Percentiles rank a stretch among this genome's conserved stretches.
phyloP scores from a whole-genome alignment of 2,888 invertebrate genomes.

The Limulus polyphemus region DNA sequence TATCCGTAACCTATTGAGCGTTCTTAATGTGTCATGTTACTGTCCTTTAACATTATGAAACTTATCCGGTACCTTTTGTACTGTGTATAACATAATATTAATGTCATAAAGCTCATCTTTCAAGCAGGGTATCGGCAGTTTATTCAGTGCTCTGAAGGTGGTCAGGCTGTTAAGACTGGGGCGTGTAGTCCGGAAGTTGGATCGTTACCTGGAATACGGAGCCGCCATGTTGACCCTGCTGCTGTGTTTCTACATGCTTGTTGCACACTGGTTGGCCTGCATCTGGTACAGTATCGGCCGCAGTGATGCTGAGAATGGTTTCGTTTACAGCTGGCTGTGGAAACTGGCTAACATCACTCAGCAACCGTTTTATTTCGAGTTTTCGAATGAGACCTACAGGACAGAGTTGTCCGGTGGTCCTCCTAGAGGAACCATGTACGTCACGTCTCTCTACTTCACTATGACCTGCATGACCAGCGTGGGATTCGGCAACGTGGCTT shows the following conservation, averaged over 20 bases:
- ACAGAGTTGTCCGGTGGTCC: slow-evolving; percentile 77
- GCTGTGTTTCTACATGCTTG: slow-evolving; percentile 97
- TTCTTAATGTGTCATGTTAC: slow-evolving; percentile 97
- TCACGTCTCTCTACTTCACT: slow-evolving; percentile 96
- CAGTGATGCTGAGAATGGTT: slow-evolving; percentile 81
- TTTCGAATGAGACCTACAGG: slow-evolving; percentile 8
- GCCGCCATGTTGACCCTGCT: slow-evolving; percentile 97
- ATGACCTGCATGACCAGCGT: slow-evolving; percentile 99
- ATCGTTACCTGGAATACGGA: slow-evolving; percentile 98
- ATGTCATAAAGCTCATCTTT: too few species aligned
- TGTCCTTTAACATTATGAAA: too few species aligned
- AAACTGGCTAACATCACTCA: slow-evolving; percentile 92
- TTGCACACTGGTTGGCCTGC: slow-evolving; percentile 99
- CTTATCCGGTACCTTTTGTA: too few species aligned
- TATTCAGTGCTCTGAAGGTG: slow-evolving; percentile 98
- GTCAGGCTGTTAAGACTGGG: slow-evolving; percentile 90
- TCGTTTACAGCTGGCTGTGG: slow-evolving; percentile 75
- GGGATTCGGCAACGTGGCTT: slow-evolving; percentile 98
- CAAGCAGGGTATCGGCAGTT: slow-evolving; percentile 83
- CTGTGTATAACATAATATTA: too few species aligned
- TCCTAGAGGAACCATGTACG: slow-evolving; percentile 84
- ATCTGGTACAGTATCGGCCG: slow-evolving; percentile 96
- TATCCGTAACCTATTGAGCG: slow-evolving; percentile 97
- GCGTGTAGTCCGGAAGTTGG: slow-evolving; percentile 93
- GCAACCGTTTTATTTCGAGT: slow-evolving; percentile 33